A percentile compares a stretch with the other conserved stretches of the same genome.
These are phyloP conservation scores for Siphamia tubifer DNA, from an alignment of 2,113 vertebrate genomes.

Conservation along the genomic window DNA sequence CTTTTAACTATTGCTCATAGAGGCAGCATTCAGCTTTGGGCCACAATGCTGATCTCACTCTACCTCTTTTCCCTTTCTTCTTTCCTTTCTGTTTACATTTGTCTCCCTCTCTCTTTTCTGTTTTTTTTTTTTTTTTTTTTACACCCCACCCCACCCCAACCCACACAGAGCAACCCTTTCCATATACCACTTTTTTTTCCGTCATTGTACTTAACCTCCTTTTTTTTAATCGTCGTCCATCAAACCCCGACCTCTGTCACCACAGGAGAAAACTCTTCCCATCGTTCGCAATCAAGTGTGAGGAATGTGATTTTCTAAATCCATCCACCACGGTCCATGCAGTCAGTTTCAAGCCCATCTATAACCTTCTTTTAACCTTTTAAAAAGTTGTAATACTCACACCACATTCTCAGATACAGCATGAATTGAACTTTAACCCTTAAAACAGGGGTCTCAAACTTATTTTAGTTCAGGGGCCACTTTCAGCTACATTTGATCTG, in stretches of 20 bases:
- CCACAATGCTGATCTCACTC: constrained; percentile 65
- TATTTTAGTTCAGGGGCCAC: too few relatives aligned
- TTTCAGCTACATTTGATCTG: too few relatives aligned
- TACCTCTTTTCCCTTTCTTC: background rate
- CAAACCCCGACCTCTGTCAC: constrained; percentile 24
- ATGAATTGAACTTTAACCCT: background rate
- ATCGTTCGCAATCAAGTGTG: constrained; percentile 1
- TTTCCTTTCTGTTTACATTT: constrained; percentile 37
- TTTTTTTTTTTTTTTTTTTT: background rate
- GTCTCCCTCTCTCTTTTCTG: constrained; percentile 11
- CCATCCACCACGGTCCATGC: background rate
- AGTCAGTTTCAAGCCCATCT: constrained; percentile 8
- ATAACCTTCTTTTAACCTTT: constrained; percentile 15
- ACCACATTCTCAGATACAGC: constrained; percentile 7
- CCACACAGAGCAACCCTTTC: constrained; percentile 2
- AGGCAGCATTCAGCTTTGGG: constrained; percentile 76
- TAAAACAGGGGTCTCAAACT: too few relatives aligned
- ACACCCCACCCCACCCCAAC: constrained; percentile 19
- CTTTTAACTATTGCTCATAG: constrained; percentile 82
- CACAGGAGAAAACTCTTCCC: constrained; percentile 21
- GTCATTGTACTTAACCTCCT: background rate
- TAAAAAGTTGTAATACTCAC: constrained; percentile 17
- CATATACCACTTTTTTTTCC: constrained; percentile 1
- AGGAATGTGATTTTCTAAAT: constrained; percentile 44
- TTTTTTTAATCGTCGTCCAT: background rate